Percentiles rank a stretch among this genome's conserved stretches.
phyloP scores from a whole-genome alignment of 1,140 invertebrate genomes.

The Lerema accius region DNA sequence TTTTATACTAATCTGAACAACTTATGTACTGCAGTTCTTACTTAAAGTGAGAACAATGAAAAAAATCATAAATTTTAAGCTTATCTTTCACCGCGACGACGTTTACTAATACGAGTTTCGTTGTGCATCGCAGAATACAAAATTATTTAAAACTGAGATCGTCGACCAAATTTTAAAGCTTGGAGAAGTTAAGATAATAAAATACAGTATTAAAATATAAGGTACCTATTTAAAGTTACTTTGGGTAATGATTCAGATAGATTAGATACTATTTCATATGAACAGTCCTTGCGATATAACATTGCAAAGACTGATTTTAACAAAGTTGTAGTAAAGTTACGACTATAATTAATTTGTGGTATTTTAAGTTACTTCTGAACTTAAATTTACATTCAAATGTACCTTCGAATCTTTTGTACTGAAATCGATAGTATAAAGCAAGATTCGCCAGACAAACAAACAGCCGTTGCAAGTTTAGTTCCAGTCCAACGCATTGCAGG shows the following conservation, averaged over 20 bases:
- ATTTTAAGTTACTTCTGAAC: no score
- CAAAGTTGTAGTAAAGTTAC: no score
- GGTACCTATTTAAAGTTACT: no score
- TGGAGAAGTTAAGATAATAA: not conserved
- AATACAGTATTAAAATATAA: no score
- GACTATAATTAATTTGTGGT: no score
- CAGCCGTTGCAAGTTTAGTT: slow-evolving; percentile 56
- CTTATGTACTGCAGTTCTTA: slow-evolving; percentile 11
- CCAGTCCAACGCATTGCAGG: slow-evolving; percentile 35
- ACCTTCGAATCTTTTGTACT: no score
- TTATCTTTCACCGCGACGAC: slow-evolving; percentile 26
- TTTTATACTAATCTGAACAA: slow-evolving; percentile 14
- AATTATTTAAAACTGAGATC: slow-evolving; percentile 13
- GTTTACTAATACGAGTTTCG: slow-evolving; percentile 42
- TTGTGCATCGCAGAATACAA: slow-evolving; percentile 16
- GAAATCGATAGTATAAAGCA: not conserved
- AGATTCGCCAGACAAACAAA: slow-evolving; percentile 50
- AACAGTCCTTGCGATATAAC: no score
- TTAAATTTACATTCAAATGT: no score
- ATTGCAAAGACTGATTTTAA: no score
- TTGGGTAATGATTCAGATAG: no score
- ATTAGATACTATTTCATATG: no score
- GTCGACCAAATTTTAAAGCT: slow-evolving; percentile 28
- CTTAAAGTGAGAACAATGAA: slow-evolving; percentile 17
- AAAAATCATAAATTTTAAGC: slow-evolving; percentile 30